Percentiles rank a stretch among this genome's conserved stretches.
Conservation (phyloP, 1,140 invertebrate species). For the Aplysia californica region DNA sequence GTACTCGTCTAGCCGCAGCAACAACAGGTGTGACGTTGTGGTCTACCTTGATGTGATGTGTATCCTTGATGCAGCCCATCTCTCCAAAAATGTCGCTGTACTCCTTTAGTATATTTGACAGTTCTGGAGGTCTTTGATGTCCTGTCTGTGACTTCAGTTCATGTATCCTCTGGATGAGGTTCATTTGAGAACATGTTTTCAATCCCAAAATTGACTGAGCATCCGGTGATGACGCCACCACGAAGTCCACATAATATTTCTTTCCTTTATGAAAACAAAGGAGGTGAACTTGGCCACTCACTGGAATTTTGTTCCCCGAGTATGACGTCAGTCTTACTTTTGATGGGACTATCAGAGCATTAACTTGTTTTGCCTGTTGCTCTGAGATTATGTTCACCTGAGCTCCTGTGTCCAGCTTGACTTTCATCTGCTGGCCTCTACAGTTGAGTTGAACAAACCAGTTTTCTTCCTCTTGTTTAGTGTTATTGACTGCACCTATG, state of each 20-base stretch:
- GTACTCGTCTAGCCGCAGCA: slow-evolving; percentile 30
- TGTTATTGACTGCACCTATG: slow-evolving; percentile 39
- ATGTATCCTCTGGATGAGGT: slow-evolving; percentile 13
- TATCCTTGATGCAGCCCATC: slow-evolving; percentile 29
- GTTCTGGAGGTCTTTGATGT: background rate
- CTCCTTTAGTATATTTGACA: slow-evolving; percentile 22
- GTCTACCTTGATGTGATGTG: slow-evolving; percentile 23
- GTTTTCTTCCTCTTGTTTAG: slow-evolving; percentile 11
- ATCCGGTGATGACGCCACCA: background rate
- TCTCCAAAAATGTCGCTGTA: slow-evolving; percentile 33
- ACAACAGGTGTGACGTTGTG: slow-evolving; percentile 26
- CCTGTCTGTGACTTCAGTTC: background rate
- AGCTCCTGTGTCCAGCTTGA: slow-evolving; percentile 32
- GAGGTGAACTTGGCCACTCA: background rate
- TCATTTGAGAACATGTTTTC: background rate
- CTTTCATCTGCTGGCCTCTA: background rate
- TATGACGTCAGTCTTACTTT: background rate
- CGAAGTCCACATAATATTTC: background rate
- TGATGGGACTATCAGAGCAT: background rate
- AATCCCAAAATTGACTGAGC: background rate
- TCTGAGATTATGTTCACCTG: slow-evolving; percentile 26
- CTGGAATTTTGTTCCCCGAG: background rate
- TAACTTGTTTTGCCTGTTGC: slow-evolving; percentile 33
- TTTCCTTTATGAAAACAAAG: background rate
- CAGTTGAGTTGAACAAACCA: too few relatives aligned